phyloP scores from a whole-genome alignment of 2,888 invertebrate species.

The Thereva unica region DNA sequence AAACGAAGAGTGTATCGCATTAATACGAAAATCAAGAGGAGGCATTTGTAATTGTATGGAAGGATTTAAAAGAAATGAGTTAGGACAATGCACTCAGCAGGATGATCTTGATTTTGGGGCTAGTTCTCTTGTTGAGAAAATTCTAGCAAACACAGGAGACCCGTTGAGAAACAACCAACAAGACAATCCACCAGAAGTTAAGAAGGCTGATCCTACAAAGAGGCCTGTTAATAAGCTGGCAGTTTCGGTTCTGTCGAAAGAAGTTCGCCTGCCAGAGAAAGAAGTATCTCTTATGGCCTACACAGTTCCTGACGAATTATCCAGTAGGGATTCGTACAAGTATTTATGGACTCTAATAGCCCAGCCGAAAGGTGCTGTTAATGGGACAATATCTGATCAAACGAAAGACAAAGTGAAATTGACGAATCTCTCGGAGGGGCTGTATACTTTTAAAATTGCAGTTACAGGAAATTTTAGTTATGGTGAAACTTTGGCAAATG shows the following conservation, averaged over 20 bases:
- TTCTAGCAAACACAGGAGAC: conserved; percentile 43
- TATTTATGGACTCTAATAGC: conserved; percentile 88
- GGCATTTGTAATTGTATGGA: conserved; percentile 75
- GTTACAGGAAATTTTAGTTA: conserved; percentile 79
- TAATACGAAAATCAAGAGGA: conserved; percentile 62
- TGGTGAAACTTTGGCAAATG: conserved; percentile 85
- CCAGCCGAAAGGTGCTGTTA: conserved; percentile 78
- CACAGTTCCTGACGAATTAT: conserved; percentile 75
- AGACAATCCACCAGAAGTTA: conserved; percentile 19
- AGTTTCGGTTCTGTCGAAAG: conserved; percentile 76
- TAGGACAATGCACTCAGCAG: conserved; percentile 55
- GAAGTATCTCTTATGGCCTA: conserved; percentile 82
- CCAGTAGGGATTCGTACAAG: conserved; percentile 75
- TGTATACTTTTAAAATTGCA: conserved; percentile 83
- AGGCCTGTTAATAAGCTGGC: conserved; percentile 67
- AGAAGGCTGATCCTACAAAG: conserved; percentile 46
- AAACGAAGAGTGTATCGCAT: conserved; percentile 71
- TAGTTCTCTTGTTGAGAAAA: conserved; percentile 45
- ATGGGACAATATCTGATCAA: conserved; percentile 78
- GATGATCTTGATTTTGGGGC: conserved; percentile 48
- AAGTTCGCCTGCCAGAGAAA: conserved; percentile 80
- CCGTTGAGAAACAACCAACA: conserved; percentile 39
- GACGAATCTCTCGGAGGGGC: conserved; percentile 81
- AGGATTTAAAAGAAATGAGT: conserved; percentile 63
- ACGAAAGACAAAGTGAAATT: conserved; percentile 82